Conservation (phyloP, 2,797 vertebrate genomes). For the Gobio occitaniae region DNA sequence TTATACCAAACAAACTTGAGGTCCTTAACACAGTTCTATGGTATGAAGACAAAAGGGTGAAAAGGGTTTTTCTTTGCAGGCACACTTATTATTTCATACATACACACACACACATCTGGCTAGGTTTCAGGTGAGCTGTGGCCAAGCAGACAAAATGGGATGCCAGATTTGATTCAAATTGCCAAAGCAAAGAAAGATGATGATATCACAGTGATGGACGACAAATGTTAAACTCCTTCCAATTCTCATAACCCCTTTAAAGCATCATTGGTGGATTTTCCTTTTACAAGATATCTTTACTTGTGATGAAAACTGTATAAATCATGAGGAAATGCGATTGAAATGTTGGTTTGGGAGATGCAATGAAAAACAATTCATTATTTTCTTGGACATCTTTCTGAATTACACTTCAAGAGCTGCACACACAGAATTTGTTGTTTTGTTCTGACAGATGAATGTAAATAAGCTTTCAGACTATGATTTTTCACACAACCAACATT, state of each 20-base stretch:
- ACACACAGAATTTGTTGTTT: neutral
- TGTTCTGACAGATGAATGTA: neutral
- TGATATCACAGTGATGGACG: conserved; percentile 75
- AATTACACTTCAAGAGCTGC: conserved; percentile 9
- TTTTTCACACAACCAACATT: neutral
- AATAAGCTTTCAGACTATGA: neutral
- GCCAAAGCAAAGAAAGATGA: conserved; percentile 58
- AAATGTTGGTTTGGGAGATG: too few relatives aligned
- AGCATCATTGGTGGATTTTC: conserved; percentile 62
- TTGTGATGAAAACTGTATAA: conserved; percentile 54
- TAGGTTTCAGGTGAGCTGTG: conserved; percentile 42
- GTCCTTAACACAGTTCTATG: neutral
- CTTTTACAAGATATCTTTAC: conserved; percentile 59
- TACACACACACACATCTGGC: conserved; percentile 32
- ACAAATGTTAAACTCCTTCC: conserved; percentile 60
- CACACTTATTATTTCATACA: conserved; percentile 23
- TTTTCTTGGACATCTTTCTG: too few relatives aligned
- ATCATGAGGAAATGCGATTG: conserved; percentile 41
- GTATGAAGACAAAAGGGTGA: neutral
- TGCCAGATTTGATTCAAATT: conserved; percentile 64
- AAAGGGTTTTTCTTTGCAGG: neutral
- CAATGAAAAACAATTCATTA: too few relatives aligned
- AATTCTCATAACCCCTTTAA: conserved; percentile 42
- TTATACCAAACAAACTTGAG: conserved; percentile 4
- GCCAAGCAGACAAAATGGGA: conserved; percentile 63